Conservation (phyloP, 2,113 vertebrate species). For the Silurus meridionalis region DNA sequence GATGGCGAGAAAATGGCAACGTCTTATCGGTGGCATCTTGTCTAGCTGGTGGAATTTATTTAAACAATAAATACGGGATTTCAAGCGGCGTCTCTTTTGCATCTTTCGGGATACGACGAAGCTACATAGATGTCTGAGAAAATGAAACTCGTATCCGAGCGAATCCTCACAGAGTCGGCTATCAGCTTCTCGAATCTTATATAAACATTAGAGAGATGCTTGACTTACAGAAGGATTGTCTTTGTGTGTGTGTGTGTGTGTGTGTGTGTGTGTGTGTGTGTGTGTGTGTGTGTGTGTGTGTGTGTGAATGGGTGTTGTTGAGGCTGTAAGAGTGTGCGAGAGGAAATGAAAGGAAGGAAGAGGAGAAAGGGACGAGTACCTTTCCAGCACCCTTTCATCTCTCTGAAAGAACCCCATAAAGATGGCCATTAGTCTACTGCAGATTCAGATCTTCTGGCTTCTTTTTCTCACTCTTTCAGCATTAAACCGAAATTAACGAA, state of each 20-base stretch:
- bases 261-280: background rate
- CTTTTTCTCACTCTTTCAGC: constrained; percentile 58
- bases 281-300: constrained; percentile 3
- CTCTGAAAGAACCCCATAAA: constrained; percentile 7
- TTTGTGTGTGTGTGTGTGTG: constrained; percentile 1
- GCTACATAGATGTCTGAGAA: constrained; percentile 58
- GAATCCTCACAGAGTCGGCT: constrained; percentile 61
- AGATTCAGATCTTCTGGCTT: constrained; percentile 45
- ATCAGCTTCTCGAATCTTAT: constrained; percentile 65
- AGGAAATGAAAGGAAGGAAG: constrained; percentile 7
- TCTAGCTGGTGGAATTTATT: constrained; percentile 58
- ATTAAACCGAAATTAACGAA: background rate
- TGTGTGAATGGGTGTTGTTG: background rate
- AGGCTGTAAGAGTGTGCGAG: background rate
- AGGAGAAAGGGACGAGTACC: constrained; percentile 34
- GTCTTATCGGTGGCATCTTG: constrained; percentile 53
- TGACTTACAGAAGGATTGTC: constrained; percentile 12
- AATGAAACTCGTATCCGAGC: constrained; percentile 65
- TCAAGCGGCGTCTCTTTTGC: constrained; percentile 58
- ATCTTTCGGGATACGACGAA: constrained; percentile 63
- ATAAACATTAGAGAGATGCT: constrained; percentile 59
- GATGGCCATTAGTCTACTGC: constrained; percentile 44
- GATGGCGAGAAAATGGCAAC: constrained; percentile 38
- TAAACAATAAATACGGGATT: constrained; percentile 58
- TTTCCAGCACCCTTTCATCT: constrained; percentile 58